phyloP scores from a whole-genome alignment of 2,113 vertebrate genomes.

The Carassius auratus region DNA sequence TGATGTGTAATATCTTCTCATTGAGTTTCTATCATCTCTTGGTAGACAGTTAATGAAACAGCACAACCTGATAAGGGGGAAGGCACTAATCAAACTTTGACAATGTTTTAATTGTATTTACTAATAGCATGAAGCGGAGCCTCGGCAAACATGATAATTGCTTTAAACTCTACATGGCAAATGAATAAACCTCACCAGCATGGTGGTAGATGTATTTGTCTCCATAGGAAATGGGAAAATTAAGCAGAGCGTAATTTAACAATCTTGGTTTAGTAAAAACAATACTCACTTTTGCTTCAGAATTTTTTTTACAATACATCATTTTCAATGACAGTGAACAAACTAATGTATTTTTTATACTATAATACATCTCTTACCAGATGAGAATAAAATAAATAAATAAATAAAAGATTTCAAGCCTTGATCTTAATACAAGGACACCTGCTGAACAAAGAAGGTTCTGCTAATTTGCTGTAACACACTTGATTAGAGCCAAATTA shows the following conservation, averaged over 20 bases:
- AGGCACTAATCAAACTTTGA: constrained; percentile 61
- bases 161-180: constrained; percentile 45
- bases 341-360: not conserved
- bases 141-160: constrained; percentile 49
- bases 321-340: not conserved
- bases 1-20: constrained; percentile 59
- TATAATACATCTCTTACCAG: not conserved
- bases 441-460: not conserved
- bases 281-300: not conserved
- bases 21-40: constrained; percentile 59
- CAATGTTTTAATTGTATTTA: constrained; percentile 59
- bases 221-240: constrained; percentile 6
- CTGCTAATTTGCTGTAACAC: constrained; percentile 22
- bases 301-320: not conserved
- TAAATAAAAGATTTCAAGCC: not conserved
- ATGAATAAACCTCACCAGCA: constrained; percentile 37
- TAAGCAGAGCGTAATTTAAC: not conserved
- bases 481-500: constrained; percentile 34
- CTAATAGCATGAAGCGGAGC: constrained; percentile 51
- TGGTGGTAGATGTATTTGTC: not conserved
- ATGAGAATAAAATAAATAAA: not conserved
- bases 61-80: constrained; percentile 51
- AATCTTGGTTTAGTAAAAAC: not conserved
- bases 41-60: constrained; percentile 57
- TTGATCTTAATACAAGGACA: constrained; percentile 20